A percentile compares a stretch with the other conserved stretches of the same genome.
Conservation (phyloP, 2,113 vertebrate genomes). For the Hiodon alosoides region DNA sequence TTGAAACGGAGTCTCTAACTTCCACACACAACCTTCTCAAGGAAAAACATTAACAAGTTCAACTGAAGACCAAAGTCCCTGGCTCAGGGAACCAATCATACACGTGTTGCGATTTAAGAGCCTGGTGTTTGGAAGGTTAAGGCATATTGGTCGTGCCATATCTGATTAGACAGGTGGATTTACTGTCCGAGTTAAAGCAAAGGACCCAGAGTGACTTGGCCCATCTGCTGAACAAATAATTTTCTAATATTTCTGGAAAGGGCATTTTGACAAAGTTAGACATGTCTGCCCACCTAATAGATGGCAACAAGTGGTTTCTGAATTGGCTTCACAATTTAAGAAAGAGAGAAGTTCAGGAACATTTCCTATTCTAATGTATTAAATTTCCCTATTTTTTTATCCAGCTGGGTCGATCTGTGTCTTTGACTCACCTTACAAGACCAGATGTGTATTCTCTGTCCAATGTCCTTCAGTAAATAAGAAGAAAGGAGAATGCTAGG, state of each 20-base stretch:
- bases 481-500: constrained; percentile 49
- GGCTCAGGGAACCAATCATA: too few relatives aligned
- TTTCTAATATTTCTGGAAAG: too few relatives aligned
- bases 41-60: too few relatives aligned
- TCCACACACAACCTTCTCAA: too few relatives aligned
- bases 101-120: too few relatives aligned
- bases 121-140: background rate
- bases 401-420: constrained; percentile 37
- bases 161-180: background rate
- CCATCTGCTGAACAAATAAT: too few relatives aligned
- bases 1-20: too few relatives aligned
- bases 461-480: constrained; percentile 40
- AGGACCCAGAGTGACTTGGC: too few relatives aligned
- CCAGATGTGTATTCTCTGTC: constrained; percentile 58
- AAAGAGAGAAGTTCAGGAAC: background rate
- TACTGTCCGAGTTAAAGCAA: background rate
- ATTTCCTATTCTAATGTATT: background rate
- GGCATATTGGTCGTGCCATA: background rate
- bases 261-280: background rate
- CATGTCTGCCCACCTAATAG: background rate
- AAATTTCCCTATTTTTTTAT: constrained; percentile 23
- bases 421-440: constrained; percentile 46
- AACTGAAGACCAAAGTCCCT: too few relatives aligned
- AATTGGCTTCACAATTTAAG: background rate
- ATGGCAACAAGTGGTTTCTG: background rate